These are phyloP conservation scores for Xerus rutilus DNA, from an alignment of 2,797 vertebrate species.

Conservation along the genomic window DNA sequence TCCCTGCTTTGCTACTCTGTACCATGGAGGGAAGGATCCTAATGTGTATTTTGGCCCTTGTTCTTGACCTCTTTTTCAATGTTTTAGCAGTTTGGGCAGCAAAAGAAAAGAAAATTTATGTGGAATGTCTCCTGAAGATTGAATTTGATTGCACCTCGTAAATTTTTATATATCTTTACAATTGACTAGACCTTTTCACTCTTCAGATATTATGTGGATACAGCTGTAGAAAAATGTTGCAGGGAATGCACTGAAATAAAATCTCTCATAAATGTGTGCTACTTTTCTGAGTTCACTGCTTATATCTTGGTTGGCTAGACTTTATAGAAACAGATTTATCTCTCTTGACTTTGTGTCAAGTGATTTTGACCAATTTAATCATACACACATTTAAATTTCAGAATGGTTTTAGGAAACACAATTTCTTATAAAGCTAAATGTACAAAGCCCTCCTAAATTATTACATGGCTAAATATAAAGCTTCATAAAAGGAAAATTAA, in stretches of 20 bases:
- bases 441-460: not conserved
- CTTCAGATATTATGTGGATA: not conserved
- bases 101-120: conserved; percentile 27
- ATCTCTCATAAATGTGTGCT: not conserved
- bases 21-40: not conserved
- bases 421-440: conserved; percentile 22
- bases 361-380: conserved; percentile 27
- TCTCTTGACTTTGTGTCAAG: conserved; percentile 33
- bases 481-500: not conserved
- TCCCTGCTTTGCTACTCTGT: not conserved
- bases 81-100: not conserved
- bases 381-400: conserved; percentile 11
- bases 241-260: not conserved
- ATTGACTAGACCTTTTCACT: not conserved
- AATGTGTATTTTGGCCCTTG: too few relatives aligned
- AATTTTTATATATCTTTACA: not conserved
- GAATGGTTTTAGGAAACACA: conserved; percentile 15
- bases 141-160: not conserved
- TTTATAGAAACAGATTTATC: conserved; percentile 36
- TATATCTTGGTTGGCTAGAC: not conserved
- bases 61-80: not conserved
- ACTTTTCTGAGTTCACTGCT: not conserved
- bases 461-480: conserved; percentile 35
- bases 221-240: not conserved
- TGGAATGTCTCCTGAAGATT: not conserved